Conservation (phyloP, 1,140 invertebrate species). For the Colletes gigas region DNA sequence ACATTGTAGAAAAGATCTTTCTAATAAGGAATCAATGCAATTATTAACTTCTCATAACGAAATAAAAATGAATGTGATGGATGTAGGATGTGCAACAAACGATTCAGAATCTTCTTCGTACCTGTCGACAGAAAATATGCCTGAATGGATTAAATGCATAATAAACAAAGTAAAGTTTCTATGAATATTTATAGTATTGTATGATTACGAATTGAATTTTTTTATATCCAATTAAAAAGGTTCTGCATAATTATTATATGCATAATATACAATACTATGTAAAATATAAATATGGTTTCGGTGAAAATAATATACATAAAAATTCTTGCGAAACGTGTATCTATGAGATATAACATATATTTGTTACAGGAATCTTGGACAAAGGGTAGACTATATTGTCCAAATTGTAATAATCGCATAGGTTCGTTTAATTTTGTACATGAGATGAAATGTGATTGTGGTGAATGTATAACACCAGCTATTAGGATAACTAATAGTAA, state of each 20-base stretch:
- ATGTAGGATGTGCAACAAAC: slow-evolving; percentile 64
- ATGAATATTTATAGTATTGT: slow-evolving; percentile 12
- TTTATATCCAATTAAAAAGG: slow-evolving; percentile 11
- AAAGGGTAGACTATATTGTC: slow-evolving; percentile 75
- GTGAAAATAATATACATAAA: slow-evolving; percentile 8
- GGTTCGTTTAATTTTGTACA: slow-evolving; percentile 77
- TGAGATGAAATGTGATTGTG: slow-evolving; percentile 71
- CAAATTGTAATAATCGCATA: slow-evolving; percentile 72
- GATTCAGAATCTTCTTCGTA: slow-evolving; percentile 70
- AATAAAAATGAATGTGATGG: slow-evolving; percentile 45
- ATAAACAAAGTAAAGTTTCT: slow-evolving; percentile 66
- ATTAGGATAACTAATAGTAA: slow-evolving; percentile 74
- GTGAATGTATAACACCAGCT: slow-evolving; percentile 67
- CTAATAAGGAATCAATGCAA: slow-evolving; percentile 64
- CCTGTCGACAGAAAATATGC: slow-evolving; percentile 68
- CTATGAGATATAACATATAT: not conserved
- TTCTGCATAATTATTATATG: not conserved
- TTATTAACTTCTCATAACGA: slow-evolving; percentile 69
- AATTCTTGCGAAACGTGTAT: not conserved
- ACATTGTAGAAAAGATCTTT: slow-evolving; percentile 72
- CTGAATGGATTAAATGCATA: slow-evolving; percentile 71
- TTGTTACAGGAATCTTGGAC: slow-evolving; percentile 75
- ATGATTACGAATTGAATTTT: not conserved
- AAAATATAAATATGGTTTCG: slow-evolving; percentile 6
- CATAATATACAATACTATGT: not conserved